Conservation (phyloP, 2,888 invertebrate genomes). For the Microchrysa polita region DNA sequence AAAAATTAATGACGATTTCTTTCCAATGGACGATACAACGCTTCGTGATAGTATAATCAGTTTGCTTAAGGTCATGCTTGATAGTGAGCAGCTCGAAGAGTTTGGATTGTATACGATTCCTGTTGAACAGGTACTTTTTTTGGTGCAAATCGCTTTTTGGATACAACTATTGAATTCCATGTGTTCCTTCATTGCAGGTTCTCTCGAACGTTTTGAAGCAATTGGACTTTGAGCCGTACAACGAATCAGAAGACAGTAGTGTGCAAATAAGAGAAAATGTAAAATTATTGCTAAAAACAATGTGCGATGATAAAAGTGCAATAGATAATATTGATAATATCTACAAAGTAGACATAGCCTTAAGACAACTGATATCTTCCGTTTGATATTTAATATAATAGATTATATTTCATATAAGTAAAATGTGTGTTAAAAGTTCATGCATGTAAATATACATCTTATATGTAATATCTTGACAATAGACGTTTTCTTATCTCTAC, state of each 20-base stretch:
- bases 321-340: neutral
- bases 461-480: too few species aligned
- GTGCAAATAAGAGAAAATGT: slow-evolving; percentile 23
- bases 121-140: slow-evolving; percentile 19
- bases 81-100: slow-evolving; percentile 5
- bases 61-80: slow-evolving; percentile 22
- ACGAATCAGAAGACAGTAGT: neutral
- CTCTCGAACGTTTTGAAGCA: slow-evolving; percentile 9
- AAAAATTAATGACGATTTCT: neutral
- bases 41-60: slow-evolving; percentile 7
- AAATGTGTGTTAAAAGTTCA: too few species aligned
- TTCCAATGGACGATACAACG: slow-evolving; percentile 29
- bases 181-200: neutral
- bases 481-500: too few species aligned
- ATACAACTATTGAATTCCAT: neutral
- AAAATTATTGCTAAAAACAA: slow-evolving; percentile 4
- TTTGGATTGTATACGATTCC: slow-evolving; percentile 24
- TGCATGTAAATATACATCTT: too few species aligned
- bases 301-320: slow-evolving; percentile 17
- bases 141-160: neutral
- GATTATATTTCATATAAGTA: too few species aligned
- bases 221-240: neutral
- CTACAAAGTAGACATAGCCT: neutral
- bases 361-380: slow-evolving; percentile 17
- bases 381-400: too few species aligned